Base-by-base conservation (phyloP, 2,888 invertebrate species). In the Schrankia costaestrigalis region DNA sequence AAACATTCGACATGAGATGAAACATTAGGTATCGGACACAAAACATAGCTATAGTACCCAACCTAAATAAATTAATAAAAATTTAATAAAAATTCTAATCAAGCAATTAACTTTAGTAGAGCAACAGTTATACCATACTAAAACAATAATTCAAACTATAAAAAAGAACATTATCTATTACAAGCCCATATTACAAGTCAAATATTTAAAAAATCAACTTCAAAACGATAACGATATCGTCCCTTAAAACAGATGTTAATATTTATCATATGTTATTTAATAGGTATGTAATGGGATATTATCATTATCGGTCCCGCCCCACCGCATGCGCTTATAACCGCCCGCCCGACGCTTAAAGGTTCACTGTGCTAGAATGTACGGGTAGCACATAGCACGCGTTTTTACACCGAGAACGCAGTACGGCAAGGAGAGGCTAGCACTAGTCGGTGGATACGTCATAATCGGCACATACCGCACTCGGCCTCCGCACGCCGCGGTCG, bases 221-320 rank as follows among this genome's bases (percentile, higher is more conserved):
- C 23, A 19, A 23, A 25, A 34, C 22, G 68, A 69, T 69, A 71
- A 66, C 51, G 45, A 41, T 22, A 35, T 60, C 65, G 63, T 48
- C 65, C 58, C 52, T 60, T 49, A 56, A 38, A 66, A 71, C 80
- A 80, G 65, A 78, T 80, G 76, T 68, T 54, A 58, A 56, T 65
- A 55, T 71, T 78, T 78, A 77, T 81, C 77, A 63, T 38, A 56
- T 54, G 70, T 70, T 72, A 66, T 78, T 78, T 78, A 78, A 78
- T 81, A 67, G 57, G 65, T 70, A 68, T 69, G 75, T 76, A 79
- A 78, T 68, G 72, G 50, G 70, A 82, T 78, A 77, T 76, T 78
- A 80, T 79, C 71, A 58, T 78, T 78, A 78, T 81, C 75, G 67
- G 55, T 47, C 56, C 70, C 67, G 72, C 70, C 72, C 71, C 71